A percentile compares a stretch with the other conserved stretches of the same genome.
Evolutionary conservation across 2,113 vertebrate genomes (phyloP).

Genomic region (Megaceryle torquata): DNA sequence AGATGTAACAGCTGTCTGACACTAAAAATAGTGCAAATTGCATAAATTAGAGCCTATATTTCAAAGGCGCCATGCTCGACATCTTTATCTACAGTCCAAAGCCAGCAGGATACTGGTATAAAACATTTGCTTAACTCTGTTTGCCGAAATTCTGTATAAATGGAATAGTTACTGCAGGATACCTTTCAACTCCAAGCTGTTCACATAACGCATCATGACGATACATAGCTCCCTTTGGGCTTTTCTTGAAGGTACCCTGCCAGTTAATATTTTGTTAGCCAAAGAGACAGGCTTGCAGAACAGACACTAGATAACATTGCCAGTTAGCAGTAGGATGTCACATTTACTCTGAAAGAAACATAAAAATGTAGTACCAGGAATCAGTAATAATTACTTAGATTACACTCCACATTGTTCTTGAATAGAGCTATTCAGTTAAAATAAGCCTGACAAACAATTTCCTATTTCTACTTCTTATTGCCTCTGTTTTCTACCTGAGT

Average conservation of each 20-base stretch:
- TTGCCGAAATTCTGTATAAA: slow-evolving; percentile 70
- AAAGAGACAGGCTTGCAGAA: slow-evolving; percentile 60
- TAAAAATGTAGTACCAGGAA: slow-evolving; percentile 23
- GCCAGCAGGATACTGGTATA: slow-evolving; percentile 69
- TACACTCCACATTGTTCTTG: slow-evolving; percentile 18
- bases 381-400: slow-evolving; percentile 57
- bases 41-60: slow-evolving; percentile 65
- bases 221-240: slow-evolving; percentile 63
- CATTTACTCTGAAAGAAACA: slow-evolving; percentile 54
- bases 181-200: slow-evolving; percentile 75
- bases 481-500: neutral
- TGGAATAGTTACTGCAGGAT: slow-evolving; percentile 71
- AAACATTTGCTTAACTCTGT: slow-evolving; percentile 69
- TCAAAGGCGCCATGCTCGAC: slow-evolving; percentile 41
- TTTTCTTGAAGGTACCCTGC: slow-evolving; percentile 69
- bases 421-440: slow-evolving; percentile 6
- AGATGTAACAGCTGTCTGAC: slow-evolving; percentile 57
- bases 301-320: slow-evolving; percentile 54
- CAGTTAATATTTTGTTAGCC: slow-evolving; percentile 68
- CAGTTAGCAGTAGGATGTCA: slow-evolving; percentile 59
- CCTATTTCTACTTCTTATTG: slow-evolving; percentile 29
- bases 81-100: slow-evolving; percentile 70
- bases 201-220: slow-evolving; percentile 61
- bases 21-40: slow-evolving; percentile 65
- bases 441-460: neutral